Conservation (phyloP, 2,113 vertebrate genomes). For the Suricata suricatta region DNA sequence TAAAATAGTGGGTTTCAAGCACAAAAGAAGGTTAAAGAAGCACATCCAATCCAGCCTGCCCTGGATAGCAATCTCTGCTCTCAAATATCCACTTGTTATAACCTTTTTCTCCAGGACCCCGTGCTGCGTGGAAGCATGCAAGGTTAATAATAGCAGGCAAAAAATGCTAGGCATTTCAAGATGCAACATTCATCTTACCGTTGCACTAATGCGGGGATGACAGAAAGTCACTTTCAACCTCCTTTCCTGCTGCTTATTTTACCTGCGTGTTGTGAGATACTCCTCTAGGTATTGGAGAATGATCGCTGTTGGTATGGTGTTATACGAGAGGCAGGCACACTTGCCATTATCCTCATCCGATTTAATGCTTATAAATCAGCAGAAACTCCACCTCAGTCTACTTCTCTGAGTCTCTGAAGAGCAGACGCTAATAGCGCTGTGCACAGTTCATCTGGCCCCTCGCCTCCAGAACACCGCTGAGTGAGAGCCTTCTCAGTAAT, state of each 20-base stretch:
- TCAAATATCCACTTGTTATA: slow-evolving; percentile 17
- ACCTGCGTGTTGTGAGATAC: slow-evolving; percentile 32
- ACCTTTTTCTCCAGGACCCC: slow-evolving; percentile 49
- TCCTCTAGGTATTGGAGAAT: slow-evolving; percentile 59
- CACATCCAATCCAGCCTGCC: neutral
- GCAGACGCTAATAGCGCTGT: neutral
- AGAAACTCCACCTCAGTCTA: neutral
- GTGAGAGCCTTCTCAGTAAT: neutral
- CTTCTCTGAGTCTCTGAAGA: neutral
- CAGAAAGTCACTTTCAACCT: slow-evolving; percentile 73
- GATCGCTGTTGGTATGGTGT: fast-evolving
- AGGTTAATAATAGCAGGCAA: slow-evolving; percentile 71
- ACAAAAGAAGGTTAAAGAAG: slow-evolving; percentile 43
- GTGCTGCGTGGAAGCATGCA: neutral
- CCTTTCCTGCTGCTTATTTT: slow-evolving; percentile 63
- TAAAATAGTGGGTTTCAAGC: neutral
- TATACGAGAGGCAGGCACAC: neutral
- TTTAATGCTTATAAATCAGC: slow-evolving; percentile 18
- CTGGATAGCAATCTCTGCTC: neutral
- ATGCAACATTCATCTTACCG: neutral
- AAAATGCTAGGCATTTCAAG: neutral
- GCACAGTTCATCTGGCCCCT: neutral
- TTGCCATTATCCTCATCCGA: slow-evolving; percentile 17
- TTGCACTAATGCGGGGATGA: slow-evolving; percentile 64
- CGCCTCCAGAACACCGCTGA: neutral